phyloP scores from a whole-genome alignment of 2,888 invertebrate species.

The Archips xylosteana region DNA sequence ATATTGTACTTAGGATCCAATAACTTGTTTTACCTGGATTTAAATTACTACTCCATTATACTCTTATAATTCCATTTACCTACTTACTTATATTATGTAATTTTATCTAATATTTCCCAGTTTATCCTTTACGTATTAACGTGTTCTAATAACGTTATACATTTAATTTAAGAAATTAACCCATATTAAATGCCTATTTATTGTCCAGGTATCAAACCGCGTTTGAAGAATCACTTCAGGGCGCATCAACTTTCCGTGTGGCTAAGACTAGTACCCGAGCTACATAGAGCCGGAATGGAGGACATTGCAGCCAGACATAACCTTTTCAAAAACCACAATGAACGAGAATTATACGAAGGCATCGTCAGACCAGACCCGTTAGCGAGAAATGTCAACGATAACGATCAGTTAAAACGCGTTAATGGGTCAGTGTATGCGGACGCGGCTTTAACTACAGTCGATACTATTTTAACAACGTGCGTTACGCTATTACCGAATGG shows the following conservation, averaged over 20 bases:
- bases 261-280: slow-evolving; percentile 96
- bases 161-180: not conserved
- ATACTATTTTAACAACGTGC: slow-evolving; percentile 90
- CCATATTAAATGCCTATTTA: not conserved
- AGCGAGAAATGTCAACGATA: slow-evolving; percentile 86
- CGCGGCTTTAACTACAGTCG: slow-evolving; percentile 88
- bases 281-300: slow-evolving; percentile 95
- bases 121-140: no score
- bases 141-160: not conserved
- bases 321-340: slow-evolving; percentile 95
- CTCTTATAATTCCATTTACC: not conserved
- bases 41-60: not conserved
- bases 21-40: not conserved
- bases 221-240: slow-evolving; percentile 96
- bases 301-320: slow-evolving; percentile 95
- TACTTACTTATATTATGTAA: not conserved
- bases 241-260: slow-evolving; percentile 98
- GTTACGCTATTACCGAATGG: slow-evolving; percentile 86
- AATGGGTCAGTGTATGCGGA: slow-evolving; percentile 82
- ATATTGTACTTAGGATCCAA: not conserved
- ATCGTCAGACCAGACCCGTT: slow-evolving; percentile 94
- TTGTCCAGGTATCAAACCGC: slow-evolving; percentile 93
- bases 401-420: slow-evolving; percentile 85
- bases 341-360: slow-evolving; percentile 95
- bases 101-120: no score